Conservation (phyloP, 1,140 invertebrate species). For the Listronotus bonariensis region DNA sequence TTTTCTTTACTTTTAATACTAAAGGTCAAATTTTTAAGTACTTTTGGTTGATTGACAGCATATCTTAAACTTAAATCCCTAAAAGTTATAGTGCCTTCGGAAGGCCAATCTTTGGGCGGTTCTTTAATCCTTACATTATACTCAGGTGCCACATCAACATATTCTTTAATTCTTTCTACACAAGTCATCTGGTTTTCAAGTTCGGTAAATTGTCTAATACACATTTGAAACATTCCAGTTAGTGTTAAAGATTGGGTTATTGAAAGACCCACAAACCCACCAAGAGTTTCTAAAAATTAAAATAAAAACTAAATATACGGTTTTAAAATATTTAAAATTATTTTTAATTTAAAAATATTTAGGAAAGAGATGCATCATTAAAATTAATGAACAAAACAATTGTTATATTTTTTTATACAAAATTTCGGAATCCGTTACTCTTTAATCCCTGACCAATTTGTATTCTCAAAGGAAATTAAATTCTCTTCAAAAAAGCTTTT, state of each 20-base stretch:
- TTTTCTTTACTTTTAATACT: conserved; percentile 67
- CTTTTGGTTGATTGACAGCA: conserved; percentile 64
- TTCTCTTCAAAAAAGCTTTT: no score
- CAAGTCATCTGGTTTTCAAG: conserved; percentile 83
- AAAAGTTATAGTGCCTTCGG: conserved; percentile 40
- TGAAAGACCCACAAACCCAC: conserved; percentile 76
- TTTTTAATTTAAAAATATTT: no score
- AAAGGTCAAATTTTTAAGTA: conserved; percentile 68
- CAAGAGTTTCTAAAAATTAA: conserved; percentile 44
- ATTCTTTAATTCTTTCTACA: conserved; percentile 77
- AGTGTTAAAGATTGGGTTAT: conserved; percentile 78
- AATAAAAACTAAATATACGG: no score
- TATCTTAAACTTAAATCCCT: conserved; percentile 70
- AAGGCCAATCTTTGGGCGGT: conserved; percentile 44
- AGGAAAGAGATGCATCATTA: no score
- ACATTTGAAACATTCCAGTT: conserved; percentile 81
- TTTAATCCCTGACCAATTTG: no score
- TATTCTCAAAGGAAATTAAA: no score
- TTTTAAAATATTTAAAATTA: no score
- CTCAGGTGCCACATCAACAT: conserved; percentile 71
- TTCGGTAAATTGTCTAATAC: conserved; percentile 78
- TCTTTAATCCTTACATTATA: conserved; percentile 53
- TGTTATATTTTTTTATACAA: no score
- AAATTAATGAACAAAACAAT: no score
- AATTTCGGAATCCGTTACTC: no score